phyloP scores from a whole-genome alignment of 1,140 invertebrate species.

The Triops longicaudatus region DNA sequence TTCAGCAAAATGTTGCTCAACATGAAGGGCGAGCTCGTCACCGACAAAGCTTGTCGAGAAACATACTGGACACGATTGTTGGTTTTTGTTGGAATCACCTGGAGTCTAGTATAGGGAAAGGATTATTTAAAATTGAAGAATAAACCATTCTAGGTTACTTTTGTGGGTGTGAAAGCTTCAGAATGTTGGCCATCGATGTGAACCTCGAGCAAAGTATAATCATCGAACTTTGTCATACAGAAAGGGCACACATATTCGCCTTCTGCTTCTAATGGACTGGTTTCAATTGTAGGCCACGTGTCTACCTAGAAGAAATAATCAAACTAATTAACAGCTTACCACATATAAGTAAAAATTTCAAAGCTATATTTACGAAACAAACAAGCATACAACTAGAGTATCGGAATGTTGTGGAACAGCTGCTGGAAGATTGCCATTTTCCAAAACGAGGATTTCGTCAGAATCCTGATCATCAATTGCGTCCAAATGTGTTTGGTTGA shows the following conservation, averaged over 20 bases:
- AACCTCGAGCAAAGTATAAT: background rate
- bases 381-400: background rate
- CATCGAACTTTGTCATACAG: background rate
- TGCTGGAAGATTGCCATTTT: background rate
- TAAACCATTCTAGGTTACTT: background rate
- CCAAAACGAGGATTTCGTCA: background rate
- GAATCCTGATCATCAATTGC: background rate
- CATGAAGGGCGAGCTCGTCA: slow-evolving; percentile 19
- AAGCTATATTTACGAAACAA: background rate
- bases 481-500: background rate
- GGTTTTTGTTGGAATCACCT: background rate
- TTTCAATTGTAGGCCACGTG: background rate
- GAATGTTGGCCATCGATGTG: slow-evolving; percentile 2
- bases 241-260: slow-evolving; percentile 4
- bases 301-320: background rate
- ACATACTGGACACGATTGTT: slow-evolving; percentile 19
- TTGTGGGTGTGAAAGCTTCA: background rate
- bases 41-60: background rate
- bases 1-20: slow-evolving; percentile 12
- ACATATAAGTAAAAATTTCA: too few relatives aligned
- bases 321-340: too few relatives aligned
- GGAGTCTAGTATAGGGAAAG: background rate
- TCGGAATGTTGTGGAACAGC: background rate
- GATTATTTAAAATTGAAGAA: background rate
- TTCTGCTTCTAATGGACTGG: background rate